Conservation (phyloP, 1,140 invertebrate species). For the Orius insidiosus region DNA sequence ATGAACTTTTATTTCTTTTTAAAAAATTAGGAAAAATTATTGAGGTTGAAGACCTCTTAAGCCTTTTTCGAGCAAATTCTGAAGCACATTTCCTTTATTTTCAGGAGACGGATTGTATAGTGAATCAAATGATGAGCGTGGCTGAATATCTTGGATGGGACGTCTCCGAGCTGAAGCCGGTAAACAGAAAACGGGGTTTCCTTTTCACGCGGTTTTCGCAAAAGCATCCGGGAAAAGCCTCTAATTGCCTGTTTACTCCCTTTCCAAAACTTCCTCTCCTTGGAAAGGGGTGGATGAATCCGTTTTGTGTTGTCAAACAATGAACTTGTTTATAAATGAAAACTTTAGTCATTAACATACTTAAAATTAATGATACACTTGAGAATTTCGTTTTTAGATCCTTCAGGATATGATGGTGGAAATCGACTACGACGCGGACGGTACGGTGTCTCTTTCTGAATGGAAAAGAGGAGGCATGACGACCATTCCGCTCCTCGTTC, state of each 20-base stretch:
- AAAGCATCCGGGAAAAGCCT: too few relatives aligned
- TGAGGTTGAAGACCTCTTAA: too few relatives aligned
- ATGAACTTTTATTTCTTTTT: too few relatives aligned
- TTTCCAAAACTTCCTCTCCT: too few relatives aligned
- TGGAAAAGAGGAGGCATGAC: slow-evolving; percentile 94
- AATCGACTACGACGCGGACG: slow-evolving; percentile 94
- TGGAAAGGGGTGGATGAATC: too few relatives aligned
- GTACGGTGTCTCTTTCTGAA: slow-evolving; percentile 91
- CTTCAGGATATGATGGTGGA: slow-evolving; percentile 97
- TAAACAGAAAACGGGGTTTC: slow-evolving; percentile 34
- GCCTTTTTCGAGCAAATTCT: too few relatives aligned
- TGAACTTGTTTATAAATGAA: neutral
- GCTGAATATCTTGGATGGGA: slow-evolving; percentile 96
- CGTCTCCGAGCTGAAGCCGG: slow-evolving; percentile 84
- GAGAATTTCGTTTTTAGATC: slow-evolving; percentile 53
- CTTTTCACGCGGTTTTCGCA: too few relatives aligned
- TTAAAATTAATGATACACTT: too few relatives aligned
- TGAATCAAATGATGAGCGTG: slow-evolving; percentile 97
- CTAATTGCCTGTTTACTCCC: too few relatives aligned
- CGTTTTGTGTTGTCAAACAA: neutral
- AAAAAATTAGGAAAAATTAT: too few relatives aligned
- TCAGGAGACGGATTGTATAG: slow-evolving; percentile 86
- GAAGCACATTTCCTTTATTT: slow-evolving; percentile 21
- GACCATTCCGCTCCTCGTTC: slow-evolving; percentile 82
- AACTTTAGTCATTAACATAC: too few relatives aligned